Evolutionary conservation across 2,113 vertebrate genomes (phyloP).

Genomic region (Amphiprion ocellaris): DNA sequence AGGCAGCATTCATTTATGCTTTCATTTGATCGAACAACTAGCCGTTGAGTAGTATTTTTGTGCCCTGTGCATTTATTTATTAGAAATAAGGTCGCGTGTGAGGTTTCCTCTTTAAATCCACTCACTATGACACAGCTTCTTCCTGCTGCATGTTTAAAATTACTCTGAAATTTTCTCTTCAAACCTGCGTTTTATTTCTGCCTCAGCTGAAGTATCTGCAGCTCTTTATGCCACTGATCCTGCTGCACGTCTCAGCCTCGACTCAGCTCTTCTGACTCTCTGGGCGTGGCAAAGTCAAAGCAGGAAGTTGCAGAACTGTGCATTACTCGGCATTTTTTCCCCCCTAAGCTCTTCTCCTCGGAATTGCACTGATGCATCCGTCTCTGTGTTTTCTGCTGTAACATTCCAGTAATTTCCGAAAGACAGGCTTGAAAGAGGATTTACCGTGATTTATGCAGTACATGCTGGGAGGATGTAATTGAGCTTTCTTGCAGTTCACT

Average conservation of each 20-base stretch:
- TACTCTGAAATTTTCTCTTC: conserved; percentile 18
- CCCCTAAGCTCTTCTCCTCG: conserved; percentile 31
- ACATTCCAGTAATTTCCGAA: conserved; percentile 75
- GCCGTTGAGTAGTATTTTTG: conserved; percentile 27
- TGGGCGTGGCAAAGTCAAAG: conserved; percentile 52
- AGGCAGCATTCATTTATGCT: conserved; percentile 40
- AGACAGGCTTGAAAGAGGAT: conserved; percentile 77
- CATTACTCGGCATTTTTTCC: conserved; percentile 59
- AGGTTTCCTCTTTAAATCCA: background rate
- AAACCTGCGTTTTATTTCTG: background rate
- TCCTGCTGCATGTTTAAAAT: conserved; percentile 26
- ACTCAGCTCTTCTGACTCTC: conserved; percentile 23
- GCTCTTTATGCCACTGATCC: conserved; percentile 18
- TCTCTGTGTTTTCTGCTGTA: conserved; percentile 60
- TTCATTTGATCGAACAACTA: conserved; percentile 26
- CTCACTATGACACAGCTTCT: conserved; percentile 1
- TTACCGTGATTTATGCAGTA: conserved; percentile 77
- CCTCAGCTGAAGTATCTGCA: conserved; percentile 30
- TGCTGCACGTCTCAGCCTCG: conserved; percentile 16
- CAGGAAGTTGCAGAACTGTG: conserved; percentile 60
- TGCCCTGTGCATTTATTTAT: conserved; percentile 8
- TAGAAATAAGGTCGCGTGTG: conserved; percentile 12
- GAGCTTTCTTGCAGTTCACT: conserved; percentile 80
- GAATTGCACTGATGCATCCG: conserved; percentile 51
- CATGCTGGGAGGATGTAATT: conserved; percentile 79